Conservation (phyloP, 1,140 invertebrate species). For the Rhagoletis zephyria region DNA sequence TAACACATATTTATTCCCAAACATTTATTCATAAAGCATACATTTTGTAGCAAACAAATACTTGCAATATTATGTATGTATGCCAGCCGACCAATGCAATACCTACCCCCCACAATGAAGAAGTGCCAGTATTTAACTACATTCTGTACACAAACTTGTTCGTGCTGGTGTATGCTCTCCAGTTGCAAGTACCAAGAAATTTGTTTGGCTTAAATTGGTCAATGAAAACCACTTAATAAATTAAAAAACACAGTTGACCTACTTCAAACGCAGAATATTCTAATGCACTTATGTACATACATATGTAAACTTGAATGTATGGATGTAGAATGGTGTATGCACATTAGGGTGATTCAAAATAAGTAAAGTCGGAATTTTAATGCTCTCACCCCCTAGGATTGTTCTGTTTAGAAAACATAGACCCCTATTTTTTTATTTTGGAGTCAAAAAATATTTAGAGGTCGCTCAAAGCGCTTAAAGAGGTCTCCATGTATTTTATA, state of each 20-base stretch:
- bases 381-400: too few relatives aligned
- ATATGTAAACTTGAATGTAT: not conserved
- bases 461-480: too few relatives aligned
- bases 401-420: too few relatives aligned
- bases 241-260: conserved; percentile 23
- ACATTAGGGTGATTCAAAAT: not conserved
- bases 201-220: conserved; percentile 33
- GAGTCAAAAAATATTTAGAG: too few relatives aligned
- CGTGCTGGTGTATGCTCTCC: not conserved
- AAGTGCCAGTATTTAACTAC: not conserved
- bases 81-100: not conserved
- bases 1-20: not conserved
- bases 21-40: conserved; percentile 1
- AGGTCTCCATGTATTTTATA: too few relatives aligned
- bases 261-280: not conserved
- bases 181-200: conserved; percentile 14
- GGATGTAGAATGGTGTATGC: too few relatives aligned
- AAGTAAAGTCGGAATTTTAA: too few relatives aligned
- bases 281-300: not conserved
- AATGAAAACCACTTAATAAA: conserved; percentile 16
- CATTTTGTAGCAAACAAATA: not conserved
- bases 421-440: too few relatives aligned
- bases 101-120: not conserved
- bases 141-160: not conserved
- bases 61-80: not conserved